These are phyloP conservation scores for Gymnogyps californianus DNA, from an alignment of 2,113 vertebrate species.

Conservation along the genomic window DNA sequence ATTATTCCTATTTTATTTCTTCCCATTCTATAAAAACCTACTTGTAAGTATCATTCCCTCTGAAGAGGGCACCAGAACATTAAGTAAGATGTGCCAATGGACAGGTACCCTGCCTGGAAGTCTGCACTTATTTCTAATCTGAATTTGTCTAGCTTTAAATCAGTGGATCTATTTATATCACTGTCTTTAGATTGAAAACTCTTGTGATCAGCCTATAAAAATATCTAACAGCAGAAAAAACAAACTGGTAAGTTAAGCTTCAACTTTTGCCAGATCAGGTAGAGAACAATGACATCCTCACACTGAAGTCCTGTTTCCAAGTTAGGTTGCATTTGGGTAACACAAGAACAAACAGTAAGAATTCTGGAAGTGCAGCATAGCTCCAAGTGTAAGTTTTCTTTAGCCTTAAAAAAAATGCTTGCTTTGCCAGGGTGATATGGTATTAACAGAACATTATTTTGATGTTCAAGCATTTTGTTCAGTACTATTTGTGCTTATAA, in stretches of 20 bases:
- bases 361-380: not conserved
- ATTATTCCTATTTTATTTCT: not conserved
- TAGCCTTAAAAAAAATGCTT: not conserved
- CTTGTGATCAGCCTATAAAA: not conserved
- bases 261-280: not conserved
- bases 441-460: not conserved
- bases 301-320: not conserved
- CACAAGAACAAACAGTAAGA: not conserved
- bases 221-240: not conserved
- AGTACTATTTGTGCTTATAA: not conserved
- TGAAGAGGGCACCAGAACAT: slow-evolving; percentile 35
- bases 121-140: not conserved
- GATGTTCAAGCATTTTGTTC: not conserved
- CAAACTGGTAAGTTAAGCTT: not conserved
- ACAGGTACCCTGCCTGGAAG: not conserved
- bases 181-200: not conserved
- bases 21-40: not conserved
- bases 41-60: not conserved
- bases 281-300: not conserved
- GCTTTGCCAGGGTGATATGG: not conserved
- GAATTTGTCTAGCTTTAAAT: not conserved
- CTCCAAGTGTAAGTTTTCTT: not conserved
- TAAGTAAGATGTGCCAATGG: not conserved
- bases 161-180: not conserved
- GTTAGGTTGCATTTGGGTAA: not conserved